Percentiles rank a stretch among this genome's conserved stretches.
phyloP scores from a whole-genome alignment of 2,797 vertebrate genomes.

The Austrolebias charrua region DNA sequence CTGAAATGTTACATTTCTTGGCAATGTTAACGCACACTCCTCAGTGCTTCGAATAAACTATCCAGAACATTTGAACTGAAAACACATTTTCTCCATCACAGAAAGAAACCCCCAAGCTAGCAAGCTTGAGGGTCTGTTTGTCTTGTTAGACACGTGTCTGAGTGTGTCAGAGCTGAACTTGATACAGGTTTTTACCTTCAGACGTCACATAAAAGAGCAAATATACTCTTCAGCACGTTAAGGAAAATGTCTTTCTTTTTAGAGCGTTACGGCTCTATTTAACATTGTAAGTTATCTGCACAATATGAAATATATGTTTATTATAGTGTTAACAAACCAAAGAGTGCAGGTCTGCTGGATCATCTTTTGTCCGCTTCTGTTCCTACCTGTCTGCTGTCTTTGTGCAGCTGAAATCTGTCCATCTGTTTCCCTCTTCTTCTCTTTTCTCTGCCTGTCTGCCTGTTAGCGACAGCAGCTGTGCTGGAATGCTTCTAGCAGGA shows the following conservation, averaged over 20 bases:
- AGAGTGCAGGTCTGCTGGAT: conserved; percentile 18
- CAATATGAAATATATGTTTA: conserved; percentile 4
- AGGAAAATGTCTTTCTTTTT: conserved; percentile 31
- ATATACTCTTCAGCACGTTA: conserved; percentile 20
- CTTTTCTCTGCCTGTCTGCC: conserved; percentile 51
- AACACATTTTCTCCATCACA: conserved; percentile 24
- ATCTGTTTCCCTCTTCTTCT: conserved; percentile 39
- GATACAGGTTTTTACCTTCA: conserved; percentile 9
- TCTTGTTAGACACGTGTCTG: conserved; percentile 20
- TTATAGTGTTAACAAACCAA: neutral
- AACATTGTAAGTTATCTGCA: conserved; percentile 12
- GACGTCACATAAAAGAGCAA: conserved; percentile 24
- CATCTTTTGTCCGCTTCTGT: conserved; percentile 19
- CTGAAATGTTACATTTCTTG: conserved; percentile 10
- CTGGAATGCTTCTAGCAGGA: conserved; percentile 64
- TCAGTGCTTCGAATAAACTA: conserved; percentile 10
- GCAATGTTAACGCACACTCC: conserved; percentile 14
- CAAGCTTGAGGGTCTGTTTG: conserved; percentile 45
- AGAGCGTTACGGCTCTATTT: neutral
- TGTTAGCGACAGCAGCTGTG: conserved; percentile 71
- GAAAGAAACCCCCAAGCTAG: conserved; percentile 51
- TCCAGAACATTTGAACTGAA: conserved; percentile 23
- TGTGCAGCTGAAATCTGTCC: conserved; percentile 35
- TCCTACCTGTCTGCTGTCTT: conserved; percentile 32
- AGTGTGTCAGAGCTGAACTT: conserved; percentile 13